Percentiles rank a stretch among this genome's conserved stretches.
phyloP scores from a whole-genome alignment of 2,797 vertebrate species.

The Tachyglossus aculeatus region DNA sequence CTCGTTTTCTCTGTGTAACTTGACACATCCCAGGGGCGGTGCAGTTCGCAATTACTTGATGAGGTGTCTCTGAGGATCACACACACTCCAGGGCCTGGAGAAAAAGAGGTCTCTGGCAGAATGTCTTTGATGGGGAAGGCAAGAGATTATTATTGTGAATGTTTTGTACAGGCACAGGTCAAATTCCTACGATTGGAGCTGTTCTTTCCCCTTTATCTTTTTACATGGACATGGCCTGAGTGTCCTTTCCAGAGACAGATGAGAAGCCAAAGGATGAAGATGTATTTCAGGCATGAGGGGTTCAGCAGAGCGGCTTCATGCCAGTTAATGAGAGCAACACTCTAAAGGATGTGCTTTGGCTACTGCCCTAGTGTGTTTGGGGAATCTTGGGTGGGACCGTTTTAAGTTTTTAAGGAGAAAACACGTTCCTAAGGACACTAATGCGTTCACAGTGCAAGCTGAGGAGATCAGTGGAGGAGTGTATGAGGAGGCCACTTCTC shows the following conservation, averaged over 20 bases:
- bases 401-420: too few relatives aligned
- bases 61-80: slow-evolving; percentile 64
- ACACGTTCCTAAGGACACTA: too few relatives aligned
- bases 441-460: too few relatives aligned
- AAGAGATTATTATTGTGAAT: slow-evolving; percentile 58
- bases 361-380: too few relatives aligned
- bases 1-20: slow-evolving; percentile 63
- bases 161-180: slow-evolving; percentile 44
- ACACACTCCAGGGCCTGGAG: slow-evolving; percentile 30
- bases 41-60: slow-evolving; percentile 62
- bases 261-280: too few relatives aligned
- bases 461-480: too few relatives aligned
- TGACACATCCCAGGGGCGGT: slow-evolving; percentile 66
- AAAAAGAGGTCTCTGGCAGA: slow-evolving; percentile 53
- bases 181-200: slow-evolving; percentile 48
- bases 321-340: too few relatives aligned
- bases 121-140: slow-evolving; percentile 69
- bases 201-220: slow-evolving; percentile 43
- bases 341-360: too few relatives aligned
- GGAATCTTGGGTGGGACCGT: too few relatives aligned
- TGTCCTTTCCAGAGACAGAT: not conserved
- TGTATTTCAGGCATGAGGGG: too few relatives aligned
- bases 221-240: not conserved
- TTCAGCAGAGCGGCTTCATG: too few relatives aligned
- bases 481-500: too few relatives aligned